Percentiles rank a stretch among this genome's conserved stretches.
Conservation (phyloP, 2,888 invertebrate genomes). For the Andrena marginata region DNA sequence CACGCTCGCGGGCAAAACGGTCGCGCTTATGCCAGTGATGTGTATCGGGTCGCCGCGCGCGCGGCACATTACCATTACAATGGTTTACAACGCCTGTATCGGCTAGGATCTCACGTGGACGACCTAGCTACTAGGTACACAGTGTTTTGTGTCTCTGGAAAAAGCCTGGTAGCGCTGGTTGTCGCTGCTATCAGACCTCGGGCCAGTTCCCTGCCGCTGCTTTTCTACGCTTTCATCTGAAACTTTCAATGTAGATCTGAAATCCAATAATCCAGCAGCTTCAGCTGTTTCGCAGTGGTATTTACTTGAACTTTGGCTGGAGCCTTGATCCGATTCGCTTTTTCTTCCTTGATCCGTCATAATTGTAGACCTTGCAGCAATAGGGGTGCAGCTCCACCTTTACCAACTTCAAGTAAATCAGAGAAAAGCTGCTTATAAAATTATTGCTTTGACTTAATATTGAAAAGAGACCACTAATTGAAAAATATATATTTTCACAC, state of each 20-base stretch:
- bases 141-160: slow-evolving; percentile 44
- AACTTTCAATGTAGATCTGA: slow-evolving; percentile 11
- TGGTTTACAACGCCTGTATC: slow-evolving; percentile 80
- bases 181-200: slow-evolving; percentile 12
- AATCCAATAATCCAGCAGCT: neutral
- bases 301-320: slow-evolving; percentile 24
- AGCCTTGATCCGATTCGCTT: slow-evolving; percentile 2
- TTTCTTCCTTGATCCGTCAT: too few relatives aligned
- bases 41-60: slow-evolving; percentile 58
- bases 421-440: too few relatives aligned
- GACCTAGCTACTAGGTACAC: slow-evolving; percentile 51
- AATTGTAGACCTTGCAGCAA: too few relatives aligned
- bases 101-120: slow-evolving; percentile 73
- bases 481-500: too few relatives aligned
- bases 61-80: slow-evolving; percentile 82
- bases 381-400: too few relatives aligned
- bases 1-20: slow-evolving; percentile 49
- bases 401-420: too few relatives aligned
- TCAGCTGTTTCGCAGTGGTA: slow-evolving; percentile 6
- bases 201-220: slow-evolving; percentile 9
- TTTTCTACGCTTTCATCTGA: slow-evolving; percentile 23
- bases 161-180: slow-evolving; percentile 28
- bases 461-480: too few relatives aligned
- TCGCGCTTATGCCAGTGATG: slow-evolving; percentile 53
- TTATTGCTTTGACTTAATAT: too few relatives aligned